phyloP scores from a whole-genome alignment of 2,113 vertebrate species.

The Notarius lentiginosus region DNA sequence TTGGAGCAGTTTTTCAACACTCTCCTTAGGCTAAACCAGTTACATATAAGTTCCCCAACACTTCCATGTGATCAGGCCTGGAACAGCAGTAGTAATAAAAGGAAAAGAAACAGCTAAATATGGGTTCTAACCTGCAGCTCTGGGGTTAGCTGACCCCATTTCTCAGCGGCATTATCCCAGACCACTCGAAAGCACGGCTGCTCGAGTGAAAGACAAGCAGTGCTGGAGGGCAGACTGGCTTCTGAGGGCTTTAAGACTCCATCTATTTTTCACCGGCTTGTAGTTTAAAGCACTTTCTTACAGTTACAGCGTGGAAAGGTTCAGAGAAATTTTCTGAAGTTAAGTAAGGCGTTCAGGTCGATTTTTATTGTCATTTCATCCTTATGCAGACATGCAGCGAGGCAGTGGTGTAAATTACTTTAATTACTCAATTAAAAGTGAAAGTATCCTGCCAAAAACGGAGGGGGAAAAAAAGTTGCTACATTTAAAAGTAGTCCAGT shows the following conservation, averaged over 20 bases:
- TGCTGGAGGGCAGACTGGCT: constrained; percentile 30
- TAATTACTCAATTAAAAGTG: neutral
- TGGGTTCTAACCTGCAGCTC: constrained; percentile 30
- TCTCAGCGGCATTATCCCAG: constrained; percentile 36
- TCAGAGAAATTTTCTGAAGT: constrained; percentile 18
- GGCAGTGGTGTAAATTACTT: neutral
- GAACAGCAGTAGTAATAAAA: constrained; percentile 37
- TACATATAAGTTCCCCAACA: constrained; percentile 22
- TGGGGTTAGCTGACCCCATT: constrained; percentile 36
- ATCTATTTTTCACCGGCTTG: constrained; percentile 30
- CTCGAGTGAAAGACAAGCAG: constrained; percentile 40
- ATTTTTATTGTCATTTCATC: neutral
- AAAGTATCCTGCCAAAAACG: neutral
- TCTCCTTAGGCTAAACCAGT: constrained; percentile 36
- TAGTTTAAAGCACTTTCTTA: constrained; percentile 21
- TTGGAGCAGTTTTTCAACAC: constrained; percentile 20
- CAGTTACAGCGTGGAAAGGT: constrained; percentile 17
- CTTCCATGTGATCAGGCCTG: neutral
- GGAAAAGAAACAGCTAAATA: constrained; percentile 36
- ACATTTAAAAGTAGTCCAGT: neutral
- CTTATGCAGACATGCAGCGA: neutral
- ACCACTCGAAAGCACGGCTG: constrained; percentile 17
- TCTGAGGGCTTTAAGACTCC: constrained; percentile 13
- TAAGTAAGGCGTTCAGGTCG: neutral
- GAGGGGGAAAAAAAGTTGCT: neutral